These are phyloP conservation scores for Ascaphus truei DNA, from an alignment of 2,113 vertebrate species.

Conservation along the genomic window DNA sequence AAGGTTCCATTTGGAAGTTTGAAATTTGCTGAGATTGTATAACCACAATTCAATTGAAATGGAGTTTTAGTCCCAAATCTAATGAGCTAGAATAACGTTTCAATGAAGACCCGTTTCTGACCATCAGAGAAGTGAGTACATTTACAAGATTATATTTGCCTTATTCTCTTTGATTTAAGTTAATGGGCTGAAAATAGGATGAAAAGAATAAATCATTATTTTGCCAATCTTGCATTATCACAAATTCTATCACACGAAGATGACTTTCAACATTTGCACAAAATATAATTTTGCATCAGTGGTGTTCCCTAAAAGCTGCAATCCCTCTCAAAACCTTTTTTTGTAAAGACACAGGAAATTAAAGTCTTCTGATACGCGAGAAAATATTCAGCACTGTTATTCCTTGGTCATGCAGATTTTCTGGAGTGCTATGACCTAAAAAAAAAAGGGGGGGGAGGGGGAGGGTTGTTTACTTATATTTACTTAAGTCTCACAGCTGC, in stretches of 20 bases:
- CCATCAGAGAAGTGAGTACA: background rate
- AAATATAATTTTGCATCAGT: no score
- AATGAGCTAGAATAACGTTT: slow-evolving; percentile 16
- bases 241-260: background rate
- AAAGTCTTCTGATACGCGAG: no score
- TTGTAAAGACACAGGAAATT: no score
- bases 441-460: no score
- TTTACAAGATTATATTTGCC: background rate
- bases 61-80: background rate
- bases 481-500: no score
- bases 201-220: background rate
- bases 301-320: no score
- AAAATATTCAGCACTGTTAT: no score
- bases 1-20: slow-evolving; percentile 5
- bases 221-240: background rate
- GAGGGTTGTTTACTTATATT: no score
- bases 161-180: background rate
- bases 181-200: slow-evolving; percentile 3
- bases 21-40: slow-evolving; percentile 11
- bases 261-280: background rate
- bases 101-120: slow-evolving; percentile 10
- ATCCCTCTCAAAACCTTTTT: no score
- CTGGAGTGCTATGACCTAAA: no score
- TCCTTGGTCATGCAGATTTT: no score
- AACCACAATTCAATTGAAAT: slow-evolving; percentile 5